Conservation (phyloP, 2,113 vertebrate genomes). For the Phylloscopus trochiloides region DNA sequence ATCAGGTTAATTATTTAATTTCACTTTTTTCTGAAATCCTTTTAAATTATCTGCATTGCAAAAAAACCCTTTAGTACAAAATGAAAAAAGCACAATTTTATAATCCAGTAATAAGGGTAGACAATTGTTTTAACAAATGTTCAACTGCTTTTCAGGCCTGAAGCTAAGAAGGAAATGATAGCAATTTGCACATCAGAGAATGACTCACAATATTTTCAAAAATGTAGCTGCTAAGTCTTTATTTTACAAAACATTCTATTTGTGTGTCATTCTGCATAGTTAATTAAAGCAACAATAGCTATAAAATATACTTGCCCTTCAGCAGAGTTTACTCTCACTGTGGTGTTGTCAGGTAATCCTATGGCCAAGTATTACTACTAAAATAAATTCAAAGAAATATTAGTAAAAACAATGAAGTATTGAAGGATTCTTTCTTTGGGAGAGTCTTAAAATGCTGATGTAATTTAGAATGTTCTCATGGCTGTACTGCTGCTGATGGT, state of each 20-base stretch:
- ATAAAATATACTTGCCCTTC: conserved; percentile 46
- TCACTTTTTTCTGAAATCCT: conserved; percentile 26
- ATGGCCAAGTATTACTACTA: neutral
- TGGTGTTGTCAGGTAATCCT: conserved; percentile 26
- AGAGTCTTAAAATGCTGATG: conserved; percentile 4
- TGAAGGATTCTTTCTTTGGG: neutral
- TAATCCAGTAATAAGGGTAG: conserved; percentile 11
- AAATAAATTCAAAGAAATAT: conserved; percentile 19
- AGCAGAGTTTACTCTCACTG: neutral
- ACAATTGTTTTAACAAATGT: conserved; percentile 52
- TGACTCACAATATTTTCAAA: conserved; percentile 29
- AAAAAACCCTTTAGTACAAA: neutral
- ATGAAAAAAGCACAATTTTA: conserved; percentile 15
- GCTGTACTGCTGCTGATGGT: neutral
- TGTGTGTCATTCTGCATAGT: conserved; percentile 17
- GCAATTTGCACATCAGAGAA: conserved; percentile 53
- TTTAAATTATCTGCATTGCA: conserved; percentile 34
- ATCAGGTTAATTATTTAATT: conserved; percentile 39
- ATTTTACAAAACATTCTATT: conserved; percentile 48
- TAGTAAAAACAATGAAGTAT: neutral
- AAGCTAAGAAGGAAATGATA: conserved; percentile 41
- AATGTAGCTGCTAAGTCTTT: conserved; percentile 32
- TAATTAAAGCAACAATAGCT: conserved; percentile 61
- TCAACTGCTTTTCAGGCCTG: conserved; percentile 36
- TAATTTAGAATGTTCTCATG: neutral